Evolutionary conservation across 2,888 invertebrate species (phyloP).

Genomic region (Heliconius cydno): DNA sequence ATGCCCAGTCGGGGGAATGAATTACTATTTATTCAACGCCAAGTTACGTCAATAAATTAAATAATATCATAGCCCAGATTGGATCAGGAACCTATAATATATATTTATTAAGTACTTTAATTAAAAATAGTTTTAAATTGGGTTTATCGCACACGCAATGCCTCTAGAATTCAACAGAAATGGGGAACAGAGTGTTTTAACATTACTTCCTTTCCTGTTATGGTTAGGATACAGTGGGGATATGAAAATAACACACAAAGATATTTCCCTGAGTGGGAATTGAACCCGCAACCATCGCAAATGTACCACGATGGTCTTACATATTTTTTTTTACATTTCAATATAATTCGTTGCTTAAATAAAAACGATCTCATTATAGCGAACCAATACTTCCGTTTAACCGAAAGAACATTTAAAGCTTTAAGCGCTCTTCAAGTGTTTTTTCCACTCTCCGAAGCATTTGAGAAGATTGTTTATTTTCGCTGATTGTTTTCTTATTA

Average conservation of each 20-base stretch:
- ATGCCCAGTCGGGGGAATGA: too few relatives aligned
- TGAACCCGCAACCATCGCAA: not conserved
- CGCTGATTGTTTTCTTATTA: constrained; percentile 9
- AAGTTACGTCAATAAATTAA: not conserved
- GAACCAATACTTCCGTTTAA: constrained; percentile 37
- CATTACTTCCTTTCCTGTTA: too few relatives aligned
- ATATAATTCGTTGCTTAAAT: constrained; percentile 12
- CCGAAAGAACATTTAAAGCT: constrained; percentile 32
- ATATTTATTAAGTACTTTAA: not conserved
- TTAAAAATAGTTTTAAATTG: too few relatives aligned
- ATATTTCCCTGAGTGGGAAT: not conserved
- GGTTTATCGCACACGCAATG: too few relatives aligned
- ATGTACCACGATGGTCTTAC: not conserved
- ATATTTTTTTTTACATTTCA: not conserved
- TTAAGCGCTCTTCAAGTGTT: constrained; percentile 36
- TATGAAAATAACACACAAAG: too few relatives aligned
- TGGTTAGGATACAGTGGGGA: too few relatives aligned
- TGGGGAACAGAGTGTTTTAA: too few relatives aligned
- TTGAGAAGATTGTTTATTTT: constrained; percentile 11
- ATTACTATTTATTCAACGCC: not conserved
- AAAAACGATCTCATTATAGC: constrained; percentile 41
- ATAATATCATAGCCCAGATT: not conserved
- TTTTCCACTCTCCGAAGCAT: constrained; percentile 22
- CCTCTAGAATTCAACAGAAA: too few relatives aligned
- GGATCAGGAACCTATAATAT: not conserved